Base-by-base conservation (phyloP, 2,797 vertebrate genomes). In the Cossypha niveicapilla region DNA sequence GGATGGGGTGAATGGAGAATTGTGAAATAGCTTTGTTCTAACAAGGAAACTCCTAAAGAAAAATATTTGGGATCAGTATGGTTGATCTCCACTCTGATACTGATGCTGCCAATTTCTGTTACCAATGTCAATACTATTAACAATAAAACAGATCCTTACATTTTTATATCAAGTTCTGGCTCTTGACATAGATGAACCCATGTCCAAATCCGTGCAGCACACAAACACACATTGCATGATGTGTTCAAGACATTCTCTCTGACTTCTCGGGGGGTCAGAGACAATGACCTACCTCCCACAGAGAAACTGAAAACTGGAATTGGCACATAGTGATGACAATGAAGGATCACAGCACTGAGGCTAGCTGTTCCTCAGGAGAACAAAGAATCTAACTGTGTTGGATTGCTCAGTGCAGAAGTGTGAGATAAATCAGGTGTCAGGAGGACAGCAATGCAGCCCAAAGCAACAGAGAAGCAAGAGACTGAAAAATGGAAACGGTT, bases 271-370 rank as follows among this genome's bases (percentile, higher is more conserved):
- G 54, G 50, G 32, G 42, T 53, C 71, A 68, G 22, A 73, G 30
- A 42, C 37, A 39, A 54, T 1, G 16, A 56, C 22, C 53, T 48
- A 18, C 14, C 50, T 47, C 34, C 58, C 30, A 30, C 3, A 25
- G 25, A 71, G 62, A 86, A 63, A 73, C 6, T 0, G 0, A 34
- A 74, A 67, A 6, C 1, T 3, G 2, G n/a, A 74, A 54, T 6
- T 15, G 45, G 37, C 5, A 1, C 1, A 28, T 35, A 37, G 22
- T 0, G 3, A 39, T 30, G 47, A 35, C 0, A 4, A 6, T 1
- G 23, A 68, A 68, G 2, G 58, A 57, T 21, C 41, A 65, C 10
- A 56, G 51, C n/a, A n/a, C 24, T 50, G 37, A 39, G 68, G 34
- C 12, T 25, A 37, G 41, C 41, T 56, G 61, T 61, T 58, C 73